Percentiles rank a stretch among this genome's conserved stretches.
These are phyloP conservation scores for Ridgeia piscesae DNA, from an alignment of 1,140 invertebrate species.

Conservation along the genomic window DNA sequence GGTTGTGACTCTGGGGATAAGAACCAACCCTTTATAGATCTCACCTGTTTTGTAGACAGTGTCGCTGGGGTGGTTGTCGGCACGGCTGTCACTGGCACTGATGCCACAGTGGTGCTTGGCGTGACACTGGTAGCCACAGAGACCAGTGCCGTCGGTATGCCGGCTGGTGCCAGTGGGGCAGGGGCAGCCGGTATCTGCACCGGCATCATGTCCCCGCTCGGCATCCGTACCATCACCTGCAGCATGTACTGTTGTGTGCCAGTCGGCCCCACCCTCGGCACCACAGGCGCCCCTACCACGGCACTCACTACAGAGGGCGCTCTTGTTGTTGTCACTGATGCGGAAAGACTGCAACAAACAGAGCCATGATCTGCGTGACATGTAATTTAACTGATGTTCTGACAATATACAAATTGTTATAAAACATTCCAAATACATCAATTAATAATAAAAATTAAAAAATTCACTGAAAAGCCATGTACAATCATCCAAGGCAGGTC, in stretches of 20 bases:
- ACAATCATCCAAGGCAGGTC: too few species aligned
- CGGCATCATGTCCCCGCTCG: slow-evolving; percentile 49
- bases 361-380: too few species aligned
- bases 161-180: slow-evolving; percentile 32
- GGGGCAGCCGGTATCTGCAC: slow-evolving; percentile 49
- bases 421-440: too few species aligned
- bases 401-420: too few species aligned
- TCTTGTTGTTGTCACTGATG: background rate
- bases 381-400: too few species aligned
- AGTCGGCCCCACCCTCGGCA: background rate
- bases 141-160: background rate
- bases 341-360: background rate
- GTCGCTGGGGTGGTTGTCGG: background rate
- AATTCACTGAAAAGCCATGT: too few species aligned
- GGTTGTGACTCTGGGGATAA: too few species aligned
- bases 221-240: slow-evolving; percentile 50
- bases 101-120: background rate
- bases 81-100: background rate
- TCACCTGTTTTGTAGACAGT: slow-evolving; percentile 9
- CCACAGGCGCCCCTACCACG: background rate
- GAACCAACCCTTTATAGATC: too few species aligned
- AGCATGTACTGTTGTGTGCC: slow-evolving; percentile 22
- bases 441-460: too few species aligned
- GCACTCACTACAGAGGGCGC: background rate
- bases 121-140: background rate